Evolutionary conservation across 2,113 vertebrate genomes (phyloP).

Genomic region (Tretioscincus oriximinensis): DNA sequence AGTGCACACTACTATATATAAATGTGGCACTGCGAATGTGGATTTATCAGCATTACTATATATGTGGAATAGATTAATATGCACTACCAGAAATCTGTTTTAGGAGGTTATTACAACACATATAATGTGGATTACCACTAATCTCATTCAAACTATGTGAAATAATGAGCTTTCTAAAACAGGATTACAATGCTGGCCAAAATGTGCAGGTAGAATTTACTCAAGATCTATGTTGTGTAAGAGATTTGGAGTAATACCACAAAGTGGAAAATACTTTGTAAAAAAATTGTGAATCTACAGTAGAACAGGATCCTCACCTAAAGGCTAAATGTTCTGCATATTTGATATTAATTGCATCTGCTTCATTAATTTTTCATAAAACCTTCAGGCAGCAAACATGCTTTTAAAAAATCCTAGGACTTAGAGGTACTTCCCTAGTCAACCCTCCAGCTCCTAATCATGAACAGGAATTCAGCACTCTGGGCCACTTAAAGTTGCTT

Average conservation of each 20-base stretch:
- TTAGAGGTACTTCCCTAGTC: slow-evolving; percentile 48
- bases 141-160: no score
- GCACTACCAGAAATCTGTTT: no score
- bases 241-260: slow-evolving; percentile 29
- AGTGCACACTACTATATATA: no score
- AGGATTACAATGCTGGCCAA: no score
- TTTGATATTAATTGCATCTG: slow-evolving; percentile 60
- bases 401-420: slow-evolving; percentile 34
- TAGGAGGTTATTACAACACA: no score
- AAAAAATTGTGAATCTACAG: slow-evolving; percentile 41
- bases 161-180: no score
- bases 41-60: no score
- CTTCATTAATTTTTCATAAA: slow-evolving; percentile 55
- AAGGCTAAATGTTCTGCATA: slow-evolving; percentile 55
- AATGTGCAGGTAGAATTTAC: background rate
- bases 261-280: slow-evolving; percentile 38
- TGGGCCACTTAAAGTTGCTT: slow-evolving; percentile 60
- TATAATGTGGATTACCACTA: no score
- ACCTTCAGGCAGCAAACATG: slow-evolving; percentile 41
- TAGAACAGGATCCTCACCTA: slow-evolving; percentile 45
- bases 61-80: no score
- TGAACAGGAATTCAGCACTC: slow-evolving; percentile 72
- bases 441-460: slow-evolving; percentile 49
- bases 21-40: no score
- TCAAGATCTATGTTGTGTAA: slow-evolving; percentile 5